Evolutionary conservation across 2,113 vertebrate species (phyloP), one percentile per base, ranked within the genome.

Genomic region (Ancistrus triradiatus): DNA sequence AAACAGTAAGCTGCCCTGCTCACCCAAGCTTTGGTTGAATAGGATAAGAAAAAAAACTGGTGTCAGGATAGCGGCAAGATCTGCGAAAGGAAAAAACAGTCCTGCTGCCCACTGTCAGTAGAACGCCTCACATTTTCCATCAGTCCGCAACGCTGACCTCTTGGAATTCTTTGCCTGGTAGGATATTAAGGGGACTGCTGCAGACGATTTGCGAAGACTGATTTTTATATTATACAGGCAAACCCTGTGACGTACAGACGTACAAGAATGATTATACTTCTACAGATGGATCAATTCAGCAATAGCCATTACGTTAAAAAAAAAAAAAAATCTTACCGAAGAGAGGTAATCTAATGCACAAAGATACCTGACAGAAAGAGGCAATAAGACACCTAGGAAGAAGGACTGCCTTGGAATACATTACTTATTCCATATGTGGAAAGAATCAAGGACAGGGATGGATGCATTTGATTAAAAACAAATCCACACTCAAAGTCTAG

Each of bases 61-160:
- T 64, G 66, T 65, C 69, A 27, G 63, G 47, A 46, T 22, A 49
- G 37, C 66, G 58, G 63, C 7, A 15, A 50, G 51, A 55, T 64
- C 27, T 48, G 59, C 55, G 53, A 13, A 42, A 63, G 57, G 61
- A 66, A 47, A 68, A 56, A 25, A 0, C 44, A 47, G 27, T 38
- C 42, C 42, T 63, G 59, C 58, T 59, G 51, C 48, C 28, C 52
- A 43, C 76, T 63, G 70, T 44, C 73, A 40, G 63, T 42, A 59
- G 47, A 22, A 24, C 3, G 60, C 15, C 56, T 78, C 78, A 73
- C 46, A 63, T 74, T 80, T 80, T 80, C 75, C 72, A 51, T 68
- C 65, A 18, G 57, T 69, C 46, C 7, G 56, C 25, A 60, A 59
- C 14, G 19, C 62, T 74, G 73, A 80, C 75, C 75, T 73, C 68